Evolutionary conservation across 1,140 invertebrate species (phyloP), one percentile per base, ranked within the genome.

Genomic region (Polyergus mexicanus): DNA sequence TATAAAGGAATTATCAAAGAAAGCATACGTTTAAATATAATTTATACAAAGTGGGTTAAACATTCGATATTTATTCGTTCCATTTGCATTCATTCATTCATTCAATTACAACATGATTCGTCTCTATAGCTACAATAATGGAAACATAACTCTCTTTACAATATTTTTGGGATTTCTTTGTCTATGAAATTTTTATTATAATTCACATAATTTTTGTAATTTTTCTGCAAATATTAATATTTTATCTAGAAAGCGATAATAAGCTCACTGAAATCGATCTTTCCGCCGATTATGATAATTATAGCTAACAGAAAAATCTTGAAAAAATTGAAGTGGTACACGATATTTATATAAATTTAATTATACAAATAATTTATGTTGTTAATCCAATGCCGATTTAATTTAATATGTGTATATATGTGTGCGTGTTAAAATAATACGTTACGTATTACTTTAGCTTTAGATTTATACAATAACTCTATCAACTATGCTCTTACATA

Each of bases 261-360:
- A 88, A 89, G 75, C 76, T 86, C 69, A 86, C 54, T 86, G 63
- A 80, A 72, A 66, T 86, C 25, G 62, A 65, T 65, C 44, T 62
- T 58, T 58, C n/a, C 60, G 56, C 51, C 22, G 5, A 28, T 54
- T 22, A 88, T 25, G 58, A 38, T 22, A 41, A 47, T 47, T 80
- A 86, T 8, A 22, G 28, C 58, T 68, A 62, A 72, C 58, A 28
- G 58, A 74, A 74, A 76, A 74, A 76, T 32, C n/a, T 56, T n/a
- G n/a, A n/a, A n/a, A n/a, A 54, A 10, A 41, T 25, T 35, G 7
- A 69, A 35, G 22, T 75, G 80, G 32, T 58, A 66, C 32, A 16
- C 60, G 83, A 56, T 56, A 66, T 41, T 77, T 41, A 72, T 16
- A 13, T 72, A 56, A 56, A 84, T 10, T 66, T 47, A 84, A 77